Evolutionary conservation across 1,140 invertebrate species (phyloP).

Genomic region (Lepeophtheirus salmonis): DNA sequence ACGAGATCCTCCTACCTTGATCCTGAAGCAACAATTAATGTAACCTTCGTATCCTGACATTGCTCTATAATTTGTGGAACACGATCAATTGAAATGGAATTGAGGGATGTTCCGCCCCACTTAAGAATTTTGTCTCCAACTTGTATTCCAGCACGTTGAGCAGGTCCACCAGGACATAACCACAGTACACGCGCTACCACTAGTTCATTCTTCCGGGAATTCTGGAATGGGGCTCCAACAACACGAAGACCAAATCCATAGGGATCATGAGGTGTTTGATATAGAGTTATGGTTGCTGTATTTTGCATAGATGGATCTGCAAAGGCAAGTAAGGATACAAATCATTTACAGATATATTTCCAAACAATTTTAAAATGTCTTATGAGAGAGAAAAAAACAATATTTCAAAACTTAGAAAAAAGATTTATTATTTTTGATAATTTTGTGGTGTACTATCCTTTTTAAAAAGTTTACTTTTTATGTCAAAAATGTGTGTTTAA

Average conservation of each 20-base stretch:
- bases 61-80: not conserved
- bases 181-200: not conserved
- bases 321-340: too few species aligned
- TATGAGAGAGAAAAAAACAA: not conserved
- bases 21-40: not conserved
- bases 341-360: not conserved
- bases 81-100: not conserved
- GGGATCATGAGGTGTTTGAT: not conserved
- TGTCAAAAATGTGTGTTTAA: too few species aligned
- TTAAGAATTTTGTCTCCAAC: constrained; percentile 11
- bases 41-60: not conserved
- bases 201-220: not conserved
- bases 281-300: constrained; percentile 5
- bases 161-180: constrained; percentile 11
- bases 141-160: constrained; percentile 2
- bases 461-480: too few species aligned
- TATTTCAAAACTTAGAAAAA: not conserved
- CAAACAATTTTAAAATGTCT: not conserved
- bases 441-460: too few species aligned
- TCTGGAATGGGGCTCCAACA: not conserved
- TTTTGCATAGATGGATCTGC: not conserved
- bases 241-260: constrained; percentile 15
- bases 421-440: too few species aligned
- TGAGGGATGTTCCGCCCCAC: not conserved
- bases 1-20: too few species aligned